Evolutionary conservation across 2,797 vertebrate species (phyloP).

Genomic region (Octomys mimax): DNA sequence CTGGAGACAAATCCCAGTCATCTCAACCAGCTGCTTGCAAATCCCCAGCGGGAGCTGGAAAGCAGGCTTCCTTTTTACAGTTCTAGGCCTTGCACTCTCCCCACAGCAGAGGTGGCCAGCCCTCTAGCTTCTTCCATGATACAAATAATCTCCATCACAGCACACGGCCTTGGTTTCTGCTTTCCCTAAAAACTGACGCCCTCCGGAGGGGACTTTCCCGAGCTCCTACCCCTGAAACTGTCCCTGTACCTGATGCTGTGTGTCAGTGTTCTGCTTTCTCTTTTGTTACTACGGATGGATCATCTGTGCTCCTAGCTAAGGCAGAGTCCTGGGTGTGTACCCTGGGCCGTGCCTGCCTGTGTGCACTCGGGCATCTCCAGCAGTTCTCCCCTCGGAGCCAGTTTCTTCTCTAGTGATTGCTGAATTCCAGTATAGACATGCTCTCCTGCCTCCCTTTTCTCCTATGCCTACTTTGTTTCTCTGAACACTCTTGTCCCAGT

Average conservation of each 20-base stretch:
- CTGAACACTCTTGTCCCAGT: not conserved
- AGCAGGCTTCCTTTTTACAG: not conserved
- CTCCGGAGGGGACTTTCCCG: conserved; percentile 12
- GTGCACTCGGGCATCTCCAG: not conserved
- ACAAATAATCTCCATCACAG: not conserved
- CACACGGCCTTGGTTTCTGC: not conserved
- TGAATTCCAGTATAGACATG: not conserved
- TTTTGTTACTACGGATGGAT: not conserved
- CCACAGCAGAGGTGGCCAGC: not conserved
- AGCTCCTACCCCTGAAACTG: not conserved
- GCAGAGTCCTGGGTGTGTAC: not conserved
- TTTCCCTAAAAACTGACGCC: not conserved
- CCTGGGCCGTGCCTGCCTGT: not conserved
- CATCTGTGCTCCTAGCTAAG: not conserved
- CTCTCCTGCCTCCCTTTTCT: not conserved
- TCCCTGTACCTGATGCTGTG: not conserved
- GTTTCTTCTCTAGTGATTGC: not conserved
- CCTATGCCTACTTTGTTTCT: not conserved
- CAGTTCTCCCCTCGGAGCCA: not conserved
- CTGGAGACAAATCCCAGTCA: conserved; percentile 17
- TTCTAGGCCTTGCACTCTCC: not conserved
- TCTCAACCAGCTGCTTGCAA: not conserved
- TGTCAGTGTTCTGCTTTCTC: not conserved
- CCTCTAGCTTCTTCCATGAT: not conserved
- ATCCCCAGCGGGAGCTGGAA: not conserved